A percentile compares a stretch with the other conserved stretches of the same genome.
phyloP scores from a whole-genome alignment of 2,888 invertebrate genomes.

The Euspilapteryx auroguttella region DNA sequence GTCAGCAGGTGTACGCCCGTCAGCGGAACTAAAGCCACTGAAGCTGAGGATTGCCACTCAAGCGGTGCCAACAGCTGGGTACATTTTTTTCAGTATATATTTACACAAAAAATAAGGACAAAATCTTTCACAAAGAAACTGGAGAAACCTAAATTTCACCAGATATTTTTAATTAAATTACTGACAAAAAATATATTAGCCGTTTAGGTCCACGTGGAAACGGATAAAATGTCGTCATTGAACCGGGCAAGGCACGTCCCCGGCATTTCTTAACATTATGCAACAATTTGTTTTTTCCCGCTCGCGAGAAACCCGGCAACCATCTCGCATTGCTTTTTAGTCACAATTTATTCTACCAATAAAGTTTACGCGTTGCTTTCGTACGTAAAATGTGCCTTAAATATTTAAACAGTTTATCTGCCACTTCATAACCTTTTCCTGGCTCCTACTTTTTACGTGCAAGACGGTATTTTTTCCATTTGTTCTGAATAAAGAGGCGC shows the following conservation, averaged over 20 bases:
- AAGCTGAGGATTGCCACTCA: too few relatives aligned
- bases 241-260: constrained; percentile 35
- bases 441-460: constrained; percentile 22
- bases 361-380: constrained; percentile 44
- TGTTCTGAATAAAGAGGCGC: too few relatives aligned
- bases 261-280: constrained; percentile 46
- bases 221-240: constrained; percentile 38
- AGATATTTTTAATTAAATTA: too few relatives aligned
- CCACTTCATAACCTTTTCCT: constrained; percentile 24
- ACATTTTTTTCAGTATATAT: too few relatives aligned
- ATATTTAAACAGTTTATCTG: constrained; percentile 47
- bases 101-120: too few relatives aligned
- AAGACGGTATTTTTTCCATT: constrained; percentile 12
- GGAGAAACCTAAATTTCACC: too few relatives aligned
- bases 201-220: neutral
- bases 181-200: too few relatives aligned
- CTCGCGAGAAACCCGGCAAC: constrained; percentile 34
- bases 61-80: too few relatives aligned
- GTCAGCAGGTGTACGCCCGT: too few relatives aligned
- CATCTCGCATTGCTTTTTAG: constrained; percentile 39
- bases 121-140: too few relatives aligned
- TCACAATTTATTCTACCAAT: constrained; percentile 50
- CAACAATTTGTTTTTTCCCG: constrained; percentile 49
- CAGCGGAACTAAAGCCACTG: too few relatives aligned
- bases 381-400: constrained; percentile 35